Evolutionary conservation across 2,113 vertebrate species (phyloP).

Genomic region (Pterophyllum scalare): DNA sequence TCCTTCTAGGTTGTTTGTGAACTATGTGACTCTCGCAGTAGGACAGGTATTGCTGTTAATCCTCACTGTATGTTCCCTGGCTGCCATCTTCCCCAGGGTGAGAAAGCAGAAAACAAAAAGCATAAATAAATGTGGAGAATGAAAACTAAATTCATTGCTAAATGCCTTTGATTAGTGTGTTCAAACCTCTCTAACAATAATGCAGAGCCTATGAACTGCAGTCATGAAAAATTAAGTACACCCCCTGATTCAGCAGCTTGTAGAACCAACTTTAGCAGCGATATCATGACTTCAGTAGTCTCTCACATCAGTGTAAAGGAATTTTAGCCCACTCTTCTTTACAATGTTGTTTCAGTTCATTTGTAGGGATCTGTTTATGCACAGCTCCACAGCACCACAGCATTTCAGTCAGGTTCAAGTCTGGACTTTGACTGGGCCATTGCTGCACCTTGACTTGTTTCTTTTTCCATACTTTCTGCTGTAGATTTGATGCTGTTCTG

Average conservation of each 20-base stretch:
- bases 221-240: background rate
- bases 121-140: accelerated
- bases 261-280: background rate
- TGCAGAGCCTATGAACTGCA: background rate
- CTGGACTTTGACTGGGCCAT: background rate
- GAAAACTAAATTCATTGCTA: background rate
- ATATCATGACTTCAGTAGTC: background rate
- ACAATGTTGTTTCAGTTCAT: background rate
- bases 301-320: background rate
- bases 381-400: background rate
- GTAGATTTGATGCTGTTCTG: background rate
- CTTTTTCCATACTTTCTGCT: background rate
- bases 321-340: background rate
- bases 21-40: slow-evolving; percentile 90
- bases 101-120: slow-evolving; percentile 47
- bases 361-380: background rate
- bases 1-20: slow-evolving; percentile 85
- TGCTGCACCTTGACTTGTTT: background rate
- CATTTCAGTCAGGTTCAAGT: background rate
- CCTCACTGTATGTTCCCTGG: slow-evolving; percentile 90
- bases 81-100: slow-evolving; percentile 92
- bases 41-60: slow-evolving; percentile 89
- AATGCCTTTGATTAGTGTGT: background rate
- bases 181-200: background rate
- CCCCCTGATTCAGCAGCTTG: background rate